phyloP scores from a whole-genome alignment of 2,888 invertebrate species.

The Melanophora roralis region DNA sequence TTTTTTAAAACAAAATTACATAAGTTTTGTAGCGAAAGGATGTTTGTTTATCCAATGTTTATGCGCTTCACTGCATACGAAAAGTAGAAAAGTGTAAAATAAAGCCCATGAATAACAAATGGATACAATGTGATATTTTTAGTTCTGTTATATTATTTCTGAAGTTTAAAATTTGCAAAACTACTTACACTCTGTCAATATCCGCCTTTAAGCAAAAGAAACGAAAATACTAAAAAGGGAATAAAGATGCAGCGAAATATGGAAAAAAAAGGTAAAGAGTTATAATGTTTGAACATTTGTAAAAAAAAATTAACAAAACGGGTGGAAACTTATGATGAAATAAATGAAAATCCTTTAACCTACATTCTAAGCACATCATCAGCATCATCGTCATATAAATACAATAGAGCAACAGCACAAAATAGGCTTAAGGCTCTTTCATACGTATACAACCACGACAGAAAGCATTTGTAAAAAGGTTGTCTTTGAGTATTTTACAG shows the following conservation, averaged over 20 bases:
- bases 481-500: constrained; percentile 71
- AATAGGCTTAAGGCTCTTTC: background rate
- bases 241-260: constrained; percentile 18
- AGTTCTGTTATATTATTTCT: too few relatives aligned
- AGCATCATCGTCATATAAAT: constrained; percentile 16
- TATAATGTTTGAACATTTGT: constrained; percentile 36
- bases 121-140: constrained; percentile 26
- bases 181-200: constrained; percentile 36
- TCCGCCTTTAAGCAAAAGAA: background rate
- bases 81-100: constrained; percentile 52
- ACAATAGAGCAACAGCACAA: background rate
- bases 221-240: too few relatives aligned
- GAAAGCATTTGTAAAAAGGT: constrained; percentile 20
- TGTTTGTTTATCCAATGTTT: constrained; percentile 76
- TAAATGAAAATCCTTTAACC: constrained; percentile 67
- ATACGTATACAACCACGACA: background rate
- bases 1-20: constrained; percentile 10
- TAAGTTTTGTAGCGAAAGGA: constrained; percentile 33
- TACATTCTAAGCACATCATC: constrained; percentile 62
- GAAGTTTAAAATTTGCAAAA: constrained; percentile 27
- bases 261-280: constrained; percentile 39
- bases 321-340: constrained; percentile 53
- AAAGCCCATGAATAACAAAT: constrained; percentile 53
- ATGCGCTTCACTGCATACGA: constrained; percentile 73
- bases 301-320: too few relatives aligned